Conservation (phyloP, 1,140 invertebrate species). For the Drosophila miranda region DNA sequence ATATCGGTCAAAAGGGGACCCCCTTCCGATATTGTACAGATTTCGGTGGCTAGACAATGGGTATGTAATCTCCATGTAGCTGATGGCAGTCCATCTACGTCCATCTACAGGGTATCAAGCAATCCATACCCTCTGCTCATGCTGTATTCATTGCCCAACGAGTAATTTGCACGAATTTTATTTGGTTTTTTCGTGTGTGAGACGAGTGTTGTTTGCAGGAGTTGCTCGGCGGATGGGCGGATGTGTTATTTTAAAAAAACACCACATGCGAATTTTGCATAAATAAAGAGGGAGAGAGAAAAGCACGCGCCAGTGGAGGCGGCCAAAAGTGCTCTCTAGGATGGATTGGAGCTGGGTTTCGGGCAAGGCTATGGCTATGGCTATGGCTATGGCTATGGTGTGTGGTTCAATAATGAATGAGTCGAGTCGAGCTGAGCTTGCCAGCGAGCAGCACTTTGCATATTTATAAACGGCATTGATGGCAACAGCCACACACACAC, state of each 20-base stretch:
- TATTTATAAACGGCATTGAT: conserved; percentile 55
- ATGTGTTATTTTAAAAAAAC: conserved; percentile 33
- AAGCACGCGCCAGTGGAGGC: conserved; percentile 38
- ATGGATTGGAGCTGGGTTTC: background rate
- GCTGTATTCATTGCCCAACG: conserved; percentile 40
- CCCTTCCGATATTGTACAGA: too few species aligned
- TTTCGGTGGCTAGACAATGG: too few species aligned
- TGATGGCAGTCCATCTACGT: too few species aligned
- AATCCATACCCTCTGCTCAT: conserved; percentile 1
- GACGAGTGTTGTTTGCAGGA: conserved; percentile 2
- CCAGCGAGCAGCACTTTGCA: conserved; percentile 37
- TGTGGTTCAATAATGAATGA: conserved; percentile 56
- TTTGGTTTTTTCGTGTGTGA: conserved; percentile 12
- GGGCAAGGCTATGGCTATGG: conserved; percentile 13
- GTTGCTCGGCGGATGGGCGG: too few species aligned
- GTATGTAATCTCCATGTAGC: too few species aligned
- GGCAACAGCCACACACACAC: conserved; percentile 2
- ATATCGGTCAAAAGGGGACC: too few species aligned
- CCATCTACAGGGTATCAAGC: conserved; percentile 11
- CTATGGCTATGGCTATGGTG: conserved; percentile 22
- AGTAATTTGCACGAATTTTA: conserved; percentile 52
- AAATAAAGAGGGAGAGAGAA: conserved; percentile 31
- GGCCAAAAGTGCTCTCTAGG: conserved; percentile 4
- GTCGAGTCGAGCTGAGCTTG: conserved; percentile 11
- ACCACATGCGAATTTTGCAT: conserved; percentile 61